Evolutionary conservation across 2,797 vertebrate species (phyloP), one percentile per base, ranked within the genome.

Genomic region (Danio albolineatus): DNA sequence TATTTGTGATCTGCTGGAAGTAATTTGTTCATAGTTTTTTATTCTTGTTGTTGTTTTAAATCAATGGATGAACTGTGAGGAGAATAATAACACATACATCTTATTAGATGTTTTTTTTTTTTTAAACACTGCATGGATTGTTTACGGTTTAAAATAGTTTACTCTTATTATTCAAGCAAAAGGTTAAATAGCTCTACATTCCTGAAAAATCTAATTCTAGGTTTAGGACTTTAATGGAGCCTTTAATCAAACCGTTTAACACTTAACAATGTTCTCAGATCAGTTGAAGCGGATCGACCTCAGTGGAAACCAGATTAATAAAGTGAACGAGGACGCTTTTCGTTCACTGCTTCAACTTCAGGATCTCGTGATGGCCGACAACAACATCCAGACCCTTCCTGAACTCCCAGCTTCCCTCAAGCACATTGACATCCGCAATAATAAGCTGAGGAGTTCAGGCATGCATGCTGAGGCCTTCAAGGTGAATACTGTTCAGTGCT

Each of bases 281-380:
- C 93, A 93, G 61, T 88, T 96, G 73, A 94, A 91, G 75, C 89
- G 89, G 54, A 91, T 95, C 7, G 94, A 96, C 79, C 90, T 96
- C 65, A 95, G 92, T 0, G 89, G 92, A 72, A 97, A 96, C 77
- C 85, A 82, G 85, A 94, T 96, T 82, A 89, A 90, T 3, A 79
- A 82, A 83, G 91, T 90, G 0, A 91, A 94, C 0, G 85, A 84
- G 0, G 91, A 94, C 0, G 89, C 93, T 8, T 92, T 96, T 85
- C 73, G 14, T 13, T 69, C 59, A 10, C 90, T 95, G 44, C 87
- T 91, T 2, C 84, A 88, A 62, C 92, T 97, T 69, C 90, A 91
- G 86, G 92, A 95, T 66, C 90, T 96, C 36, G 81, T 94, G 66
- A 88, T 97, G 82, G 44, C 91, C 0, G 84, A 95, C 57, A 96